phyloP scores from a whole-genome alignment of 2,797 vertebrate species.

The Helicolenus hilgendorfi region DNA sequence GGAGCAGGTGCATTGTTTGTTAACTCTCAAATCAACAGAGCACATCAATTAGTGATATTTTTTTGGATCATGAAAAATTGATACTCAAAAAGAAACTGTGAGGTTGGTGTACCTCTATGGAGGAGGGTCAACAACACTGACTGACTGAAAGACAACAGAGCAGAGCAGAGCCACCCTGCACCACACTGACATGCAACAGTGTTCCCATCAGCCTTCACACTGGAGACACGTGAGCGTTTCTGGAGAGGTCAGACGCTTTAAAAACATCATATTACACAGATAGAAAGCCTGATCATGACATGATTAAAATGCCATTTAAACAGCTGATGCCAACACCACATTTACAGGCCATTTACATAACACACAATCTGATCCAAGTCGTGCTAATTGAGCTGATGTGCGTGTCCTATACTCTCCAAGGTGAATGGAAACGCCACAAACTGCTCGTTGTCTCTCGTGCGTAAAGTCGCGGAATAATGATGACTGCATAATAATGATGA shows the following conservation, averaged over 20 bases:
- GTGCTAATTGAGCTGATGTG: slow-evolving; percentile 17
- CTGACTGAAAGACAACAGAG: slow-evolving; percentile 30
- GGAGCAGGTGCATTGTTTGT: not conserved
- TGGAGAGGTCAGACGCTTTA: not conserved
- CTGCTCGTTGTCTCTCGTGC: slow-evolving; percentile 15
- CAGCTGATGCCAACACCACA: not conserved
- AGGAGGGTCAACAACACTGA: slow-evolving; percentile 41
- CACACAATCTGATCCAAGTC: slow-evolving; percentile 13
- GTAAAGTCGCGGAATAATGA: slow-evolving; percentile 46
- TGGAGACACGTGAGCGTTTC: not conserved
- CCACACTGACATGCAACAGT: slow-evolving; percentile 67
- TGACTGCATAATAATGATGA: not conserved
- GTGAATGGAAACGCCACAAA: slow-evolving; percentile 35
- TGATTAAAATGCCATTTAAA: not conserved
- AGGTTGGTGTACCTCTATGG: slow-evolving; percentile 8
- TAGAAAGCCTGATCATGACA: not conserved
- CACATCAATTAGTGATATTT: not conserved
- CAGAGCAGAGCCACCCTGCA: slow-evolving; percentile 48
- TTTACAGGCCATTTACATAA: not conserved
- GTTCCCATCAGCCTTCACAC: not conserved
- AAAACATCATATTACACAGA: not conserved
- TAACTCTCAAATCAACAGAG: slow-evolving; percentile 13
- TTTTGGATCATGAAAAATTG: not conserved
- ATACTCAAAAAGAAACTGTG: not conserved
- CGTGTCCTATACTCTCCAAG: slow-evolving; percentile 48